Evolutionary conservation across 2,888 invertebrate species (phyloP).

Genomic region (Polydrusus cervinus): DNA sequence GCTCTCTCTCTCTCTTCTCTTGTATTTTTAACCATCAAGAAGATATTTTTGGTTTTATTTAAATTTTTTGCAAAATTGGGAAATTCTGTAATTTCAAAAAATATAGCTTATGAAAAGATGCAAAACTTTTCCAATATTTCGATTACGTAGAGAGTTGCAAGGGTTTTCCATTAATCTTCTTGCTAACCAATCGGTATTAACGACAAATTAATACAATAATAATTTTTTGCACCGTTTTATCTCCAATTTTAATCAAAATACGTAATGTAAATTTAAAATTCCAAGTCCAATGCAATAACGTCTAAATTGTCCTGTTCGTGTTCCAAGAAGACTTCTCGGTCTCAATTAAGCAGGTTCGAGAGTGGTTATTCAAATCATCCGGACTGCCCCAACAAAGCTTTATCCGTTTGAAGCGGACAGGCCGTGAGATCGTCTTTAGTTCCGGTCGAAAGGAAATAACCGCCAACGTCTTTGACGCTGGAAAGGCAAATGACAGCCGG

Average conservation of each 20-base stretch:
- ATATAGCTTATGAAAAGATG: too few species aligned
- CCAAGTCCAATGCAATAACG: conserved; percentile 42
- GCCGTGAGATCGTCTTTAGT: conserved; percentile 54
- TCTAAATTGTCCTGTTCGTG: conserved; percentile 50
- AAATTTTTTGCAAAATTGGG: too few species aligned
- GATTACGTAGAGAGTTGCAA: too few species aligned
- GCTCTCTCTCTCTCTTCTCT: too few species aligned
- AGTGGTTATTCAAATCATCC: conserved; percentile 55
- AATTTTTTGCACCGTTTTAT: too few species aligned
- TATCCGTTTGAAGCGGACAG: conserved; percentile 46
- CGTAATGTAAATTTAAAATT: conserved; percentile 37
- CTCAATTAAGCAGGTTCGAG: conserved; percentile 54
- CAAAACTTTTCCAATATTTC: too few species aligned
- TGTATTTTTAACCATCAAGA: too few species aligned
- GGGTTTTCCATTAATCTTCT: too few species aligned
- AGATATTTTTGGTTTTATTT: too few species aligned
- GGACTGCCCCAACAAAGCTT: conserved; percentile 50
- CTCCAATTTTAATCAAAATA: neutral
- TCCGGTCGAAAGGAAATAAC: conserved; percentile 55
- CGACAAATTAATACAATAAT: too few species aligned
- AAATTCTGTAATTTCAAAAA: too few species aligned
- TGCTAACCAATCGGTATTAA: too few species aligned
- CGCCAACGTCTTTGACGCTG: conserved; percentile 54
- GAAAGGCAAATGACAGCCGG: conserved; percentile 54
- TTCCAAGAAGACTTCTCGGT: conserved; percentile 38